Base-by-base conservation (phyloP, 2,888 invertebrate genomes). In the Agonum fuliginosum region DNA sequence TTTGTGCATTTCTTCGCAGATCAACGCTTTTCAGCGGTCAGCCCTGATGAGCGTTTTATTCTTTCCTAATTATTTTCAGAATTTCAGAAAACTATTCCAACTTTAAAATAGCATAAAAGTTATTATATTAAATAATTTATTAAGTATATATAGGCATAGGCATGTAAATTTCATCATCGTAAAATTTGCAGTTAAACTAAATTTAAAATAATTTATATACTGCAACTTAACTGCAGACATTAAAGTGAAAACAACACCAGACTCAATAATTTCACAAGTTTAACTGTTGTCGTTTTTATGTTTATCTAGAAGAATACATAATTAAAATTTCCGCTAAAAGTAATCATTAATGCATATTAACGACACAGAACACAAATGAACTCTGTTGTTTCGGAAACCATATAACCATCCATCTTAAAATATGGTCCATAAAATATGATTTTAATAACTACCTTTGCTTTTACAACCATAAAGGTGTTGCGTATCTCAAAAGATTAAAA, bases 401-500 rank as follows among this genome's bases (percentile, higher is more conserved):
- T 20, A 54, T 54, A 24, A 54, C 24, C 54, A 22, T 54, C 54
- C 22, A 54, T 54, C n/a, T 54, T 54, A 24, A 54, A 54, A 54
- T 54, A 54, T 54, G 54, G 27, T 22, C 27, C 54, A 54, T 54
- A 54, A 54, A 54, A 54, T 46, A 46, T 17, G 24, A 54, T 54
- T 48, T 48, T 48, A 48, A 48, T 48, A 48, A 48, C 48, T 48
- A 48, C 48, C 48, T 20, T 48, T 48, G 48, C 48, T 20, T 10
- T 48, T n/a, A 48, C 48, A 48, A 27, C 54, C 54, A 54, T 54
- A 54, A 54, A 24, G 54, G 54, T 54, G 27, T 24, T 54, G 54
- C 54, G 24, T 24, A 20, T 10, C 20, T 0, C 19, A 48, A 48
- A 1, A 30, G 34, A 34, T 20, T 34, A 34, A 34, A 65, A 65